These are phyloP conservation scores for Aspidiotus rigidus DNA, from an alignment of 2,888 invertebrate genomes.

Conservation along the genomic window DNA sequence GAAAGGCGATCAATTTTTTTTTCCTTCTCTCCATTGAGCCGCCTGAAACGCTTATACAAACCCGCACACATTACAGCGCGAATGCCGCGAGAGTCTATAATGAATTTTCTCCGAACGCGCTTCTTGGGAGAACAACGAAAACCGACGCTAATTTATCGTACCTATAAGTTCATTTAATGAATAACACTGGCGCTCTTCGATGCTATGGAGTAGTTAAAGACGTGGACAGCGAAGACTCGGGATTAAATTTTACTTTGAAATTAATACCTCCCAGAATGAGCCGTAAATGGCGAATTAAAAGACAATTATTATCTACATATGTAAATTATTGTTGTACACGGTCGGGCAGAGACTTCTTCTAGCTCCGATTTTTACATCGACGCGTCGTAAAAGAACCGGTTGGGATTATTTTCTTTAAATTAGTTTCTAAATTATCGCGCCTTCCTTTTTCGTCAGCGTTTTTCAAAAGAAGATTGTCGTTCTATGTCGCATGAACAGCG, in stretches of 20 bases:
- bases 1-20: too few species aligned
- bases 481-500: too few species aligned
- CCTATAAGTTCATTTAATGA: not conserved
- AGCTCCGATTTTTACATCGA: not conserved
- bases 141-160: conserved; percentile 2
- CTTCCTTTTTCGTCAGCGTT: too few species aligned
- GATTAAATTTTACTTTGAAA: conserved; percentile 32
- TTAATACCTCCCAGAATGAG: conserved; percentile 34
- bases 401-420: conserved; percentile 3
- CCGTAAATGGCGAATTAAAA: conserved; percentile 31
- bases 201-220: not conserved
- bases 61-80: not conserved
- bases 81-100: not conserved
- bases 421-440: not conserved
- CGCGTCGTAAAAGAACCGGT: conserved; percentile 8
- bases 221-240: not conserved
- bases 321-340: conserved; percentile 24
- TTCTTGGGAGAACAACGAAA: not conserved
- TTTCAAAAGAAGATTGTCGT: too few species aligned
- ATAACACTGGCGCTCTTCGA: not conserved
- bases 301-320: conserved; percentile 22
- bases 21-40: not conserved
- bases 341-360: too few species aligned
- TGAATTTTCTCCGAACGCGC: not conserved
- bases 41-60: not conserved